phyloP scores from a whole-genome alignment of 2,888 invertebrate species.

The Chymomyza fuscimana region DNA sequence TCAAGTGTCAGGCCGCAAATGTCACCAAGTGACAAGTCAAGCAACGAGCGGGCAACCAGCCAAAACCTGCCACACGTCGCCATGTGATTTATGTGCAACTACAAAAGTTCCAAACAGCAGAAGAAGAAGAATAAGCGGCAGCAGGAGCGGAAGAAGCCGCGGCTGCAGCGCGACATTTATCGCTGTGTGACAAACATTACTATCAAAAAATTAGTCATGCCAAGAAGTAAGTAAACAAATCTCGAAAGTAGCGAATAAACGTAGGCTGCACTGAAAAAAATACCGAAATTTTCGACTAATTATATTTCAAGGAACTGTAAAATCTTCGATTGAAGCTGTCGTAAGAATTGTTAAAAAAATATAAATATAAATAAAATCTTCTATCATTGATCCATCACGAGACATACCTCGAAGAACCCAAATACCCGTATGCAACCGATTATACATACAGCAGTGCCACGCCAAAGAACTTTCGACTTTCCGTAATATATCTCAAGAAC shows the following conservation, averaged over 20 bases:
- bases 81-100: conserved; percentile 56
- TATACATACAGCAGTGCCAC: too few relatives aligned
- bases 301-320: too few relatives aligned
- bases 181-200: conserved; percentile 39
- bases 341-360: too few relatives aligned
- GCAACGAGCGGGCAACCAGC: conserved; percentile 52
- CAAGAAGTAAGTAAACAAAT: conserved; percentile 14
- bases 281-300: too few relatives aligned
- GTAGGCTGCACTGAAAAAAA: not conserved
- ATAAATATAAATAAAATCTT: too few relatives aligned
- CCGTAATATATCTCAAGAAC: too few relatives aligned
- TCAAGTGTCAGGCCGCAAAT: conserved; percentile 66
- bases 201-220: conserved; percentile 9
- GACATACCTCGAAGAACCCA: too few relatives aligned
- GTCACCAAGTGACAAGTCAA: conserved; percentile 64
- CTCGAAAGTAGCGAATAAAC: not conserved
- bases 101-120: conserved; percentile 13
- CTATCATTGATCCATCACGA: too few relatives aligned
- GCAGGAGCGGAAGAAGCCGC: conserved; percentile 22
- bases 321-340: too few relatives aligned
- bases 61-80: conserved; percentile 61
- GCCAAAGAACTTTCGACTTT: too few relatives aligned
- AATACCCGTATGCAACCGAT: too few relatives aligned
- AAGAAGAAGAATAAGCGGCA: conserved; percentile 14
- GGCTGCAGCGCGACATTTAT: conserved; percentile 34